These are phyloP conservation scores for Harpegnathos saltator DNA, from an alignment of 1,140 invertebrate genomes.

Conservation along the genomic window DNA sequence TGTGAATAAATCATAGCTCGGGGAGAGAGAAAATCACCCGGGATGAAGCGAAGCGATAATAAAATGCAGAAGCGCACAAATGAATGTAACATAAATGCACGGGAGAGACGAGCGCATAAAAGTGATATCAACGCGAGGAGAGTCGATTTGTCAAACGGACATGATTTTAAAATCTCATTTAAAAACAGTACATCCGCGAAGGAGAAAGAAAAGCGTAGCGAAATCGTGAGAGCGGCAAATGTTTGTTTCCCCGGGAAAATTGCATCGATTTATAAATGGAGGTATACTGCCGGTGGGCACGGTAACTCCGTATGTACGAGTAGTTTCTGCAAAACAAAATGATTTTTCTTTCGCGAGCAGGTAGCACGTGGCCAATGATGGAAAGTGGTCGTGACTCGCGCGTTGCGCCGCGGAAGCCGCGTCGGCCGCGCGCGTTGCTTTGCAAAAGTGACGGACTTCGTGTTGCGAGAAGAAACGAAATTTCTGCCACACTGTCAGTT, in stretches of 20 bases:
- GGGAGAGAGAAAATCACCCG: background rate
- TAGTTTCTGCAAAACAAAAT: background rate
- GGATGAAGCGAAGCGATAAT: too few relatives aligned
- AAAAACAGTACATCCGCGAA: constrained; percentile 29
- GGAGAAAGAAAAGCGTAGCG: constrained; percentile 2
- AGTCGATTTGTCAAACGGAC: background rate
- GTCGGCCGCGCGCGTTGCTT: background rate
- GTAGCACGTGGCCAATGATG: background rate
- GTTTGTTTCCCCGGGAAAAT: background rate
- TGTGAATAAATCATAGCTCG: background rate
- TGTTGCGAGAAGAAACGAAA: constrained; percentile 19
- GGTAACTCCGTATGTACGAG: background rate
- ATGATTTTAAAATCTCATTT: constrained; percentile 9
- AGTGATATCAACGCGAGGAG: background rate
- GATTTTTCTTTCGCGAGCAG: too few relatives aligned
- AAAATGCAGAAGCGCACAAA: background rate
- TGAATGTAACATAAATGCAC: constrained; percentile 6
- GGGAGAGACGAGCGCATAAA: background rate
- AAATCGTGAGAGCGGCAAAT: background rate
- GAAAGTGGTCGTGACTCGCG: background rate
- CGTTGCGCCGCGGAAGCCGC: too few relatives aligned
- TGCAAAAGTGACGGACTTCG: constrained; percentile 2
- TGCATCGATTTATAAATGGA: constrained; percentile 12
- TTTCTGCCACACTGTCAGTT: constrained; percentile 24
- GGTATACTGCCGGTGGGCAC: background rate